Evolutionary conservation across 2,797 vertebrate species (phyloP).

Genomic region (Pempheris klunzingeri): DNA sequence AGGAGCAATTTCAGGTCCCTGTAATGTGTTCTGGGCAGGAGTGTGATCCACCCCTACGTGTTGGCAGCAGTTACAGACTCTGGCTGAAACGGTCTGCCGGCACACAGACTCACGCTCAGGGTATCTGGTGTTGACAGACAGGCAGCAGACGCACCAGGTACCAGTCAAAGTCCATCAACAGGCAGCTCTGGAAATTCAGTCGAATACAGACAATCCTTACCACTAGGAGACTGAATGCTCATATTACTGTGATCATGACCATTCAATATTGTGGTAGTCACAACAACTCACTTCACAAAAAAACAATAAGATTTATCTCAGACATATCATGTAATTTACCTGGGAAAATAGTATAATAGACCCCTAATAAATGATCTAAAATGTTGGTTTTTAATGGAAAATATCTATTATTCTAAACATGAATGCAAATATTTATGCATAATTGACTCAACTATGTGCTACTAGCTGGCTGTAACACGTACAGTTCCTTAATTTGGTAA

Average conservation of each 20-base stretch:
- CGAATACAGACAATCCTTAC: constrained; percentile 51
- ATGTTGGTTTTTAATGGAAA: background rate
- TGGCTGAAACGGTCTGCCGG: constrained; percentile 57
- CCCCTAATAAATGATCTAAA: background rate
- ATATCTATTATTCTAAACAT: background rate
- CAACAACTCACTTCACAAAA: background rate
- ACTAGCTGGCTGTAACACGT: background rate
- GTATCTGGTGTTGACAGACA: constrained; percentile 81
- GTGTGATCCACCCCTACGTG: constrained; percentile 60
- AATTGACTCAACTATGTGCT: background rate
- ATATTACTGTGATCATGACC: constrained; percentile 28
- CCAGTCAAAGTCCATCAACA: constrained; percentile 76
- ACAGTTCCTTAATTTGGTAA: background rate
- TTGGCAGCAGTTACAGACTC: constrained; percentile 70
- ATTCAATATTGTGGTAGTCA: background rate
- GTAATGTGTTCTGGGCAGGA: constrained; percentile 60
- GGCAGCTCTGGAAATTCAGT: constrained; percentile 69
- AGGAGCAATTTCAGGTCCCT: constrained; percentile 59
- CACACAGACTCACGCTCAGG: constrained; percentile 63
- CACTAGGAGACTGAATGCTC: constrained; percentile 27
- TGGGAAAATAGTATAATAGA: background rate
- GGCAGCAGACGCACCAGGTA: constrained; percentile 79
- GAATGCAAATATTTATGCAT: background rate
- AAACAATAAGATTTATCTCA: background rate
- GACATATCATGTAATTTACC: background rate